phyloP scores from a whole-genome alignment of 2,888 invertebrate genomes.

The Gonocerus acuteangulatus region DNA sequence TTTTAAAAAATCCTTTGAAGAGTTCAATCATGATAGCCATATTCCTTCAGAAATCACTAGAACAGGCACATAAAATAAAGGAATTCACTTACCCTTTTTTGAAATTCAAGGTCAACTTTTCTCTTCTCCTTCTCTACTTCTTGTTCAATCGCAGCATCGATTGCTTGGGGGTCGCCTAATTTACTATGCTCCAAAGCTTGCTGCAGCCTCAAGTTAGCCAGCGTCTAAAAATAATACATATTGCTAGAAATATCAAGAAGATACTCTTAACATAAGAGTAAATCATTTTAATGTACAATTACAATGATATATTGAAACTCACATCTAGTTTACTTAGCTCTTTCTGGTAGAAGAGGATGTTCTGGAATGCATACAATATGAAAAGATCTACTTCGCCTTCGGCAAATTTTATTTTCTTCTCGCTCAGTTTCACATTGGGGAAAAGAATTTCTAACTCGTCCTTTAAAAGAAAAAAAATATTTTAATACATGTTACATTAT shows the following conservation, averaged over 20 bases:
- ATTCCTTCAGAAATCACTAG: no score
- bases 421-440: slow-evolving; percentile 60
- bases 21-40: no score
- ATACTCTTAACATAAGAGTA: not conserved
- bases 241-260: not conserved
- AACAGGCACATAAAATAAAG: no score
- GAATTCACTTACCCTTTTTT: slow-evolving; percentile 57
- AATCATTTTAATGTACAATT: not conserved
- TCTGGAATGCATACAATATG: slow-evolving; percentile 67
- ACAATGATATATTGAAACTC: slow-evolving; percentile 30
- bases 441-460: slow-evolving; percentile 63
- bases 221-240: slow-evolving; percentile 44
- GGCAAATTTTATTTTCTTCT: slow-evolving; percentile 55
- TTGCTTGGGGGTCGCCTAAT: slow-evolving; percentile 50
- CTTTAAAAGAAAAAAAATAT: slow-evolving; percentile 33
- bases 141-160: slow-evolving; percentile 53
- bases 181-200: slow-evolving; percentile 56
- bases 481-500: no score
- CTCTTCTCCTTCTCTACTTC: slow-evolving; percentile 62
- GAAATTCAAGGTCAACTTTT: slow-evolving; percentile 59
- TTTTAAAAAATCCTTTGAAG: no score
- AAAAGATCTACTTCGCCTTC: slow-evolving; percentile 67
- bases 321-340: slow-evolving; percentile 65
- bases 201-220: slow-evolving; percentile 55
- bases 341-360: slow-evolving; percentile 67